Evolutionary conservation across 2,888 invertebrate genomes (phyloP), one percentile per base, ranked within the genome.

Genomic region (Dexiosoma caninum): DNA sequence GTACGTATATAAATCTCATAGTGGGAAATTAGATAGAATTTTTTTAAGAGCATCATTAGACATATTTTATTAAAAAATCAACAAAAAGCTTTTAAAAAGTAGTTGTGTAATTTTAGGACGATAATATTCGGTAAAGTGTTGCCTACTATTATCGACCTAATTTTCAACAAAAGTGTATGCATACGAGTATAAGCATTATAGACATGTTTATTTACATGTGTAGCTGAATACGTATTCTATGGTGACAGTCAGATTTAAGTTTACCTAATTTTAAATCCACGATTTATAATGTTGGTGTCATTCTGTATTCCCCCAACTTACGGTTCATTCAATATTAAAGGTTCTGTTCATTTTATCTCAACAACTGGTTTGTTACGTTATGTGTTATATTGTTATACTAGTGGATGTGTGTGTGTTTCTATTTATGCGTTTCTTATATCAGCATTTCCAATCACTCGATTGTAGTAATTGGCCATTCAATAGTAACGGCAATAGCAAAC

Each of bases 391-490:
- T 16, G 30, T 12, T 27, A 27, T 23, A 27, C 23, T 1, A 2
- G n/a, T 2, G 9, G 19, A 5, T 30, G 8, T 30, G 27, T 27
- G 53, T 12, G 27, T 55, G n/a, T 27, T 2, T 35, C 14, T 27
- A 19, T 42, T 2, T 8, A 10, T 59, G 16, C 6, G 21, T 42
- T 16, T 66, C 51, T 49, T 35, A 44, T 77, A 74, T 81, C 69
- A 59, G 55, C 82, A 77, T 82, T 83, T 79, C 69, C 81, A 82
- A 83, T 82, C 82, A 79, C 69, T 78, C 66, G 78, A 81, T 81
- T 83, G 76, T 59, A 75, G 81, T 82, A 82, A 83, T 82, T 83
- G 83, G 72, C 82, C 75, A 83, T 83, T 82, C 79, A 82, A 76
- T 74, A 62, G 77, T 72, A 79, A 80, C 60, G 27, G 66, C 82